Base-by-base conservation (phyloP, 2,797 vertebrate species). In the Gallirallus australis region DNA sequence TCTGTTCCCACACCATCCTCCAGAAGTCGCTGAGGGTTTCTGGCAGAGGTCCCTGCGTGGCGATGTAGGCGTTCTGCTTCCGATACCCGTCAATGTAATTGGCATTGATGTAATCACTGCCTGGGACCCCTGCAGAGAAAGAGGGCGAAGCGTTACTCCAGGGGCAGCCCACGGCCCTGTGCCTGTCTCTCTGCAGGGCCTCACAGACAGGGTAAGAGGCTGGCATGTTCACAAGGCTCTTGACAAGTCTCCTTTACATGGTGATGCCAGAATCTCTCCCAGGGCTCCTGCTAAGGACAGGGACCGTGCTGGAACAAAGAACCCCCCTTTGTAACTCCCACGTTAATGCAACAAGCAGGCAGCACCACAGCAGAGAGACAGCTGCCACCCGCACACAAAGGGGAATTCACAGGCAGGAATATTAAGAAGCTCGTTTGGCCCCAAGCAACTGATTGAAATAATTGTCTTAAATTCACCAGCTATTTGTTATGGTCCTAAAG, bases 1-100 rank as follows among this genome's bases (percentile, higher is more conserved):
- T 98, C 97, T 99, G 99, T 47, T 99, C 99, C 99, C 99, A 99
- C 93, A 99, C 98, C 99, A 99, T 99, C 94, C 99, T 98, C 99
- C 99, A 99, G 98, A 99, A 99, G 96, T 99, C 99, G 1, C 98
- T 98, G 93, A 99, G 98, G 5, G 99, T 99, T 97, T 99, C 99
- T 0, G 99, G 99, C 96, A 99, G 98, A 0, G 99, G 99, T 13
- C 99, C 99, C 96, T 99, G 99, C 0, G 99, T 99, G 78, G 99
- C 99, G 0, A 99, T 99, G 98, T 99, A 99, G 84, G 99, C 99
- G 0, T 99, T 99, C 98, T 99, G 99, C 97, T 99, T 99, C 89
- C 99, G 98, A 97, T 99, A 99, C 72, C 99, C 99, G 3, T 99
- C 99, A 1, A 99, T 99, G 96, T 99, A 99, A 98, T 99, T 99